Conservation (phyloP, 2,797 vertebrate genomes). For the Rhinichthys osculus region DNA sequence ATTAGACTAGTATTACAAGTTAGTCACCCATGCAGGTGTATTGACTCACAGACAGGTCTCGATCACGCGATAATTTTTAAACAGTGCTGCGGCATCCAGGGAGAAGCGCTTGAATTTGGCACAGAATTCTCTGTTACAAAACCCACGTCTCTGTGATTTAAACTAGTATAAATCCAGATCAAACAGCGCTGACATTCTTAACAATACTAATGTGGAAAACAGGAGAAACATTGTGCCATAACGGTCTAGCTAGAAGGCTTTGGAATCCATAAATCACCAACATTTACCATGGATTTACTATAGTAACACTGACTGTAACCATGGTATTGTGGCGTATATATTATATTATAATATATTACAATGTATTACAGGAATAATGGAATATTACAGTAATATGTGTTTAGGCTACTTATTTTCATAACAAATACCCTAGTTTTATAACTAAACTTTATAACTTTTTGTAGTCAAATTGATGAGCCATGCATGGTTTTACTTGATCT, state of each 20-base stretch:
- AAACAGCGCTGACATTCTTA: neutral
- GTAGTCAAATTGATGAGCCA: neutral
- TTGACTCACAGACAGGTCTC: too few relatives aligned
- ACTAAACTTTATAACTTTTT: neutral
- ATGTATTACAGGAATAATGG: neutral
- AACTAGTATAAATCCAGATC: neutral
- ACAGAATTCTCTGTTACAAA: neutral
- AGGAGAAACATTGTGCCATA: neutral
- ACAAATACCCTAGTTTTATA: neutral
- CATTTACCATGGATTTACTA: neutral
- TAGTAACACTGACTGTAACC: neutral
- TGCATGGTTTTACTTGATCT: neutral
- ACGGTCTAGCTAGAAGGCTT: neutral
- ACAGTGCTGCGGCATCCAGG: neutral
- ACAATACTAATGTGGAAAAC: neutral
- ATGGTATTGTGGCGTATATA: neutral
- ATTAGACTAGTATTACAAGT: neutral
- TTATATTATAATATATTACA: neutral
- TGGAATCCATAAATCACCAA: neutral
- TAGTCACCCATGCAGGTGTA: neutral
- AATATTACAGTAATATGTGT: neutral
- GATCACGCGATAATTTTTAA: neutral
- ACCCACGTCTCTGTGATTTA: neutral
- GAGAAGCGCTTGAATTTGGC: neutral
- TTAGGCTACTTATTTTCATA: neutral